Evolutionary conservation across 1,140 invertebrate genomes (phyloP).

Genomic region (Hyphantria cunea): DNA sequence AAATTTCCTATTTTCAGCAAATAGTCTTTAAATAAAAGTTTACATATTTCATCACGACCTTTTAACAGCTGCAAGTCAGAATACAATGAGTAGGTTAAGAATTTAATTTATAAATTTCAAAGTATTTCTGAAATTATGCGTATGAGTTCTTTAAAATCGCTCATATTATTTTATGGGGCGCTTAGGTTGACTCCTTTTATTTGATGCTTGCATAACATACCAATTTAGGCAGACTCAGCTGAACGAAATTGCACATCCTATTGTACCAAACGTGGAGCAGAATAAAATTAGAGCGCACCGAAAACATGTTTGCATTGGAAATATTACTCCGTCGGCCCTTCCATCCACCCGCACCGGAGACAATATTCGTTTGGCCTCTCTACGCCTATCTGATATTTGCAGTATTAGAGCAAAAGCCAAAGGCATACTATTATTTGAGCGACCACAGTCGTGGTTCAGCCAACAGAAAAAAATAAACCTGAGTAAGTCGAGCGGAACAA

Average conservation of each 20-base stretch:
- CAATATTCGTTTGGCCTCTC: conserved; percentile 37
- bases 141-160: conserved; percentile 25
- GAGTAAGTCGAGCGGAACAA: conserved; percentile 34
- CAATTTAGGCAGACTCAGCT: conserved; percentile 49
- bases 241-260: conserved; percentile 52
- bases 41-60: no score
- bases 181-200: conserved; percentile 41
- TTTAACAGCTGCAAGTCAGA: no score
- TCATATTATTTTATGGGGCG: conserved; percentile 39
- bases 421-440: conserved; percentile 39
- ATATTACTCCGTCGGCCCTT: conserved; percentile 41
- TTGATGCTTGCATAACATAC: conserved; percentile 51
- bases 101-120: conserved; percentile 19
- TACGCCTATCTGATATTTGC: conserved; percentile 42
- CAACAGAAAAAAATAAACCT: conserved; percentile 38
- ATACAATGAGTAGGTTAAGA: not conserved
- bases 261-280: conserved; percentile 44
- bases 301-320: conserved; percentile 50
- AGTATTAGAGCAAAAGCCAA: conserved; percentile 33
- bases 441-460: conserved; percentile 12
- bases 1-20: no score
- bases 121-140: conserved; percentile 17
- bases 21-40: no score
- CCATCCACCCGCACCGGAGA: conserved; percentile 22
- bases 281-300: conserved; percentile 48